Percentiles rank a stretch among this genome's conserved stretches.
Conservation (phyloP, 2,797 vertebrate genomes). For the Melanitta fusca region DNA sequence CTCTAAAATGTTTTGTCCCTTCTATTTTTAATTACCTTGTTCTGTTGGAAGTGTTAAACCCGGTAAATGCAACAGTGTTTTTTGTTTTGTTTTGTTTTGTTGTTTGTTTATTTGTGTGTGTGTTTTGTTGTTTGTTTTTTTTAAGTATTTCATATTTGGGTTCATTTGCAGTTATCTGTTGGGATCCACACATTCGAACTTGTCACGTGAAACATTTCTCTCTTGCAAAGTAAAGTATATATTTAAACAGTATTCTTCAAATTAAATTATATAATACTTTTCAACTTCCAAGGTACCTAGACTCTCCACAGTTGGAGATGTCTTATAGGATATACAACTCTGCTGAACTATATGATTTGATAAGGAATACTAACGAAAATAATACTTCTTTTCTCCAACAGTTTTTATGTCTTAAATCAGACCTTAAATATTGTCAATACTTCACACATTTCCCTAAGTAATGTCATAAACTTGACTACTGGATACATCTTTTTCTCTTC, state of each 20-base stretch:
- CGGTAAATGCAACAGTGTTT: neutral
- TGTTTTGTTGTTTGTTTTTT: neutral
- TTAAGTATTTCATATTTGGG: neutral
- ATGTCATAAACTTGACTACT: neutral
- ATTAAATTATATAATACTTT: neutral
- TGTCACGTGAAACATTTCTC: neutral
- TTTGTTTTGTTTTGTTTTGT: neutral
- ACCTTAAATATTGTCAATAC: neutral
- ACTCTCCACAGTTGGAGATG: neutral
- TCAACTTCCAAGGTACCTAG: neutral
- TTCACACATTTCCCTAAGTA: no score
- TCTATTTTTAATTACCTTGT: neutral
- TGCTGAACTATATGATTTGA: neutral
- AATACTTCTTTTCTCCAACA: neutral
- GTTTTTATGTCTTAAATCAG: slow-evolving; percentile 13
- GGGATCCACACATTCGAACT: neutral
- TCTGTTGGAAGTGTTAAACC: neutral
- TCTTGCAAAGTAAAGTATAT: neutral
- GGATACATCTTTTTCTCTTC: neutral
- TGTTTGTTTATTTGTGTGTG: no score
- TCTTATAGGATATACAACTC: neutral
- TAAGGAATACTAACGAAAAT: neutral
- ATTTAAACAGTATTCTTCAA: neutral
- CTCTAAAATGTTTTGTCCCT: neutral
- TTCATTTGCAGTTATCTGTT: neutral